phyloP scores from a whole-genome alignment of 1,140 invertebrate species.

The Tetragnatha versicolor region DNA sequence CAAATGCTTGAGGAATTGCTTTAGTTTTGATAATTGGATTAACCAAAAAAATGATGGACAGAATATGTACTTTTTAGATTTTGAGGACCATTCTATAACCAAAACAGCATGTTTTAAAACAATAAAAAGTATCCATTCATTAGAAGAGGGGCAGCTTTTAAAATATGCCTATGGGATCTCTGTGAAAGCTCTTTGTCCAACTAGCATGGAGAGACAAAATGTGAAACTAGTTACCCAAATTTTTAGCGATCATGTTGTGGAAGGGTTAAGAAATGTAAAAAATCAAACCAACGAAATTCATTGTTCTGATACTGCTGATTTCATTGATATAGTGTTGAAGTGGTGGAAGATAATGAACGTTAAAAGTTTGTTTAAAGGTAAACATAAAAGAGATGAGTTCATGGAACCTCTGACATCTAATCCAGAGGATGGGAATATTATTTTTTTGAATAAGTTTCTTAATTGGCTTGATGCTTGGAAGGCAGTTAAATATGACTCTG shows the following conservation, averaged over 20 bases:
- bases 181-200: background rate
- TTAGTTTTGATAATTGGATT: constrained; percentile 13
- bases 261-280: background rate
- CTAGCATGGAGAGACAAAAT: background rate
- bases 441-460: background rate
- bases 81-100: background rate
- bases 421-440: background rate
- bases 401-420: background rate
- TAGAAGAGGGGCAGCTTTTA: background rate
- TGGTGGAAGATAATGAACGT: constrained; percentile 4
- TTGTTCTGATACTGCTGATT: background rate
- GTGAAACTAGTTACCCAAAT: background rate
- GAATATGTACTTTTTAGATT: background rate
- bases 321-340: background rate
- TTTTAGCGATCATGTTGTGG: background rate
- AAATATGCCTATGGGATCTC: background rate
- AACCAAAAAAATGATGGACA: constrained; percentile 28
- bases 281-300: background rate
- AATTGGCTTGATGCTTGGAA: background rate
- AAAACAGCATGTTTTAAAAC: background rate
- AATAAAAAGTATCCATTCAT: background rate
- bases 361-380: background rate
- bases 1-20: constrained; percentile 15
- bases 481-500: background rate
- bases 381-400: background rate